phyloP scores from a whole-genome alignment of 2,797 vertebrate species.

The Myotis pilosus region DNA sequence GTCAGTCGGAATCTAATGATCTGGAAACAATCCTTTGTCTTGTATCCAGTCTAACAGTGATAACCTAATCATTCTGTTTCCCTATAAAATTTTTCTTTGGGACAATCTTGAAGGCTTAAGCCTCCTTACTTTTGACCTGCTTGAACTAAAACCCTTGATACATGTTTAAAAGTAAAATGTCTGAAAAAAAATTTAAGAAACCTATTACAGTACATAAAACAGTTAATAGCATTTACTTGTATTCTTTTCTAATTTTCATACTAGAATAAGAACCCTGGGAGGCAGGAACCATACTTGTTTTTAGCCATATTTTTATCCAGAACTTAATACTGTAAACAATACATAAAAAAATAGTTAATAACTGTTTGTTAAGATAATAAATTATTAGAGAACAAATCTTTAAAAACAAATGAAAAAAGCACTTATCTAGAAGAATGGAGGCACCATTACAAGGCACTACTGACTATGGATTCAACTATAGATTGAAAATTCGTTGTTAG shows the following conservation, averaged over 20 bases:
- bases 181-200: neutral
- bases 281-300: neutral
- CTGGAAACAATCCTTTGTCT: constrained; percentile 59
- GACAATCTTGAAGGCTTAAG: neutral
- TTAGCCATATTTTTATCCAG: constrained; percentile 11
- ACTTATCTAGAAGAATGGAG: neutral
- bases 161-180: constrained; percentile 22
- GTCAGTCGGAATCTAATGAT: constrained; percentile 66
- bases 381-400: neutral
- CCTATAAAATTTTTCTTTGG: constrained; percentile 21
- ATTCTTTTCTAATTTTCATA: constrained; percentile 38
- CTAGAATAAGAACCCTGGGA: neutral
- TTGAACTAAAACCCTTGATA: constrained; percentile 46
- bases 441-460: neutral
- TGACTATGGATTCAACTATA: neutral
- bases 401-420: constrained; percentile 1
- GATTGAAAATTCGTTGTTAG: neutral
- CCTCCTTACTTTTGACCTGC: constrained; percentile 19
- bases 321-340: neutral
- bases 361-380: neutral
- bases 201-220: neutral
- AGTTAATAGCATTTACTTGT: neutral
- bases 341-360: neutral
- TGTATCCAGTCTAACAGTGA: constrained; percentile 44
- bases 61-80: constrained; percentile 58